Percentiles rank a stretch among this genome's conserved stretches.
These are phyloP conservation scores for Amiota mariae DNA, from an alignment of 2,888 invertebrate genomes.

Conservation along the genomic window DNA sequence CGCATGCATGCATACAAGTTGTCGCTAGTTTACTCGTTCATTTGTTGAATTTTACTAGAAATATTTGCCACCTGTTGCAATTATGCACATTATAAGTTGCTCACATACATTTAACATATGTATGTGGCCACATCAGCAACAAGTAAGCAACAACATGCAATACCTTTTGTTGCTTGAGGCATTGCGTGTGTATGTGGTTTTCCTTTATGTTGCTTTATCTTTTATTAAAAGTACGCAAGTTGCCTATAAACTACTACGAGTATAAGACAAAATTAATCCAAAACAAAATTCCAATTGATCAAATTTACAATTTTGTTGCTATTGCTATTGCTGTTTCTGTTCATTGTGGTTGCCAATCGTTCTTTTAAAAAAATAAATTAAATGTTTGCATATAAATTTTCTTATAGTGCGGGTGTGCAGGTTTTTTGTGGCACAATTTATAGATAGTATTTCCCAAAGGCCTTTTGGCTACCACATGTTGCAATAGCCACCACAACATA, in stretches of 20 bases:
- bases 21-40: too few species aligned
- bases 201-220: neutral
- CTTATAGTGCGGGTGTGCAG: slow-evolving; percentile 49
- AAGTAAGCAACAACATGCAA: slow-evolving; percentile 55
- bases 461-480: slow-evolving; percentile 52
- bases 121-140: slow-evolving; percentile 13
- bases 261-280: neutral
- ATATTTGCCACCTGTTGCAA: slow-evolving; percentile 68
- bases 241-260: neutral
- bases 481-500: slow-evolving; percentile 37
- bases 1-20: slow-evolving; percentile 2
- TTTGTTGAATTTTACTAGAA: slow-evolving; percentile 1
- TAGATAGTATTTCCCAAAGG: slow-evolving; percentile 57
- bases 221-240: neutral
- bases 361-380: slow-evolving; percentile 7
- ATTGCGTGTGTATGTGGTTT: slow-evolving; percentile 28
- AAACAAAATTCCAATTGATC: slow-evolving; percentile 2
- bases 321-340: neutral
- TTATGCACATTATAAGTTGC: slow-evolving; percentile 50
- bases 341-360: neutral
- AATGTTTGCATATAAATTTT: slow-evolving; percentile 18
- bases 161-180: slow-evolving; percentile 42
- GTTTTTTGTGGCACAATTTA: slow-evolving; percentile 11
- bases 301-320: slow-evolving; percentile 7
- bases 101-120: neutral